phyloP scores from a whole-genome alignment of 35 echinoderm and acorn worm species.

The Lytechinus variegatus region DNA sequence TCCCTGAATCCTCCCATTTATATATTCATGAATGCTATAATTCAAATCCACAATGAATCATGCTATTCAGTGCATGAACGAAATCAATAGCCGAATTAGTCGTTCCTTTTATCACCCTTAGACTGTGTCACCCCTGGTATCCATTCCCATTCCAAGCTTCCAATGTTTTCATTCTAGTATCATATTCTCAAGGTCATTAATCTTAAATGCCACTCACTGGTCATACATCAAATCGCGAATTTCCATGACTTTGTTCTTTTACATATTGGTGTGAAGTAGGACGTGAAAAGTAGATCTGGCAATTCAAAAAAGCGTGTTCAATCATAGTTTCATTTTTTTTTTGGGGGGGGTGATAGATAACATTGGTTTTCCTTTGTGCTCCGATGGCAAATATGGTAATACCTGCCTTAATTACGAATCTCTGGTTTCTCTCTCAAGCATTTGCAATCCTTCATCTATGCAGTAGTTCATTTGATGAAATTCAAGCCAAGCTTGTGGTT shows the following conservation, averaged over 20 bases:
- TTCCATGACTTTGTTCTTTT: not conserved
- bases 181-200: not conserved
- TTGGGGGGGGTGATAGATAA: not conserved
- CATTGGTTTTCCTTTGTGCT: not conserved
- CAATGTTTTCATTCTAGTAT: not conserved
- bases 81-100: not conserved
- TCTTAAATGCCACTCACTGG: not conserved
- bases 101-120: not conserved
- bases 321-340: not conserved
- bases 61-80: not conserved
- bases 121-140: not conserved
- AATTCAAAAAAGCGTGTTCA: not conserved
- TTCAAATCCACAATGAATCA: not conserved
- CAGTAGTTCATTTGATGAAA: too few relatives aligned
- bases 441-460: not conserved
- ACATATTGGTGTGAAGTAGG: not conserved
- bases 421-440: not conserved
- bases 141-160: not conserved
- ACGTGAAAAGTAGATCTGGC: not conserved
- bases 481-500: too few relatives aligned
- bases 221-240: not conserved
- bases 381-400: not conserved
- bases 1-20: not conserved
- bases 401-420: not conserved
- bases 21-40: constrained; percentile 6